Conservation (phyloP, 2,797 vertebrate species). For the Fratercula arctica region DNA sequence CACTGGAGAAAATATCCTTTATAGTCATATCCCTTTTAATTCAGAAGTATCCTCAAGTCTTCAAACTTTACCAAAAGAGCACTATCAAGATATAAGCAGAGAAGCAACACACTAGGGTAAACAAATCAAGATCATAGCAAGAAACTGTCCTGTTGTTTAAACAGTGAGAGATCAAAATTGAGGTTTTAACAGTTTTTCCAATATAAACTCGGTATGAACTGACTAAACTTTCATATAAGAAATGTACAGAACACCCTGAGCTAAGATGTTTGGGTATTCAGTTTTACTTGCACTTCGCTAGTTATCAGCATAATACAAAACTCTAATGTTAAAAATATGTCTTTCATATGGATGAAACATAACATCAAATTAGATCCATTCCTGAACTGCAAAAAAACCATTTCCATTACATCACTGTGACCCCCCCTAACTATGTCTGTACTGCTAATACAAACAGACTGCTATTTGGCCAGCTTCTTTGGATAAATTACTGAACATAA, state of each 20-base stretch:
- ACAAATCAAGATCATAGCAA: neutral
- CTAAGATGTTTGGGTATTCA: neutral
- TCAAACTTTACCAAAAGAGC: neutral
- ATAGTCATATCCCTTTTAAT: neutral
- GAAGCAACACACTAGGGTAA: neutral
- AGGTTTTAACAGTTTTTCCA: neutral
- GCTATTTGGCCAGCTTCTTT: neutral
- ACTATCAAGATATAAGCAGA: neutral
- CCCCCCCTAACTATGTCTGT: neutral
- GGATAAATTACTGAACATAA: neutral
- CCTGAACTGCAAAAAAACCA: neutral
- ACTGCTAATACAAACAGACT: neutral
- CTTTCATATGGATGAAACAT: neutral
- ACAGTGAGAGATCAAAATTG: neutral
- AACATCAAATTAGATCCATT: neutral
- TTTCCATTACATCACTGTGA: neutral
- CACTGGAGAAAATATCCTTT: neutral
- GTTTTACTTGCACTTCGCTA: accelerated
- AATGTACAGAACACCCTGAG: neutral
- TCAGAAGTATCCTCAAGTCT: neutral
- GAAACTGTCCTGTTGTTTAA: neutral
- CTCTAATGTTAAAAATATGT: neutral
- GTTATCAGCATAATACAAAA: neutral
- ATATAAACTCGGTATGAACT: neutral
- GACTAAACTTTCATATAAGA: neutral